A percentile compares a stretch with the other conserved stretches of the same genome.
Conservation (phyloP, 2,888 invertebrate species). For the Aproaerema taeniolella region DNA sequence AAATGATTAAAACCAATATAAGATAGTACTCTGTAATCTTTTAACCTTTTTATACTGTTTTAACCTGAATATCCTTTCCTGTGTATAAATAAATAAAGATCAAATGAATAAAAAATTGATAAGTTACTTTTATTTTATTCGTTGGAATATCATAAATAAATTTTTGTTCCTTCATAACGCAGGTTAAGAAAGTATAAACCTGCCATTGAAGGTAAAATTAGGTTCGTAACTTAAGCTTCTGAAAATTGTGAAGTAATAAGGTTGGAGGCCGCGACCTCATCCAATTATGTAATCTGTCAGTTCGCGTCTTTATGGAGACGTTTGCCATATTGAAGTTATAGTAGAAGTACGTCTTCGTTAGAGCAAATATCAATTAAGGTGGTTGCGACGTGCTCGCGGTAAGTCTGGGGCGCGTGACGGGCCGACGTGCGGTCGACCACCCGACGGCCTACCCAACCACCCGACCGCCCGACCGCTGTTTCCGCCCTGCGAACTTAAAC, state of each 20-base stretch:
- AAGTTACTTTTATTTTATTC: no score
- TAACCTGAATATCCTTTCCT: no score
- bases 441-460: constrained; percentile 5
- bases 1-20: constrained; percentile 62
- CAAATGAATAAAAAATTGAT: no score
- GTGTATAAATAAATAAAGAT: no score
- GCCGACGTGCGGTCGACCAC: constrained; percentile 12
- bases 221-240: constrained; percentile 1
- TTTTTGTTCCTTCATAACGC: no score
- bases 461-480: constrained; percentile 19
- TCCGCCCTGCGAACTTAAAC: constrained; percentile 35
- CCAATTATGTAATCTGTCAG: constrained; percentile 23
- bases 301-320: constrained; percentile 4
- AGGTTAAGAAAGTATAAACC: no score
- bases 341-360: constrained; percentile 46
- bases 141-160: no score
- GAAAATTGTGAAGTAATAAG: constrained; percentile 10
- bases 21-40: constrained; percentile 48
- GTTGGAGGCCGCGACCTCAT: constrained; percentile 1
- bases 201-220: constrained; percentile 2
- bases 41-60: constrained; percentile 34
- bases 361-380: constrained; percentile 63
- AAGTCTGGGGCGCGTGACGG: constrained; percentile 33
- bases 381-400: constrained; percentile 47
- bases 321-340: constrained; percentile 40